Conservation (phyloP, 2,888 invertebrate species). For the Odiellus spinosus region DNA sequence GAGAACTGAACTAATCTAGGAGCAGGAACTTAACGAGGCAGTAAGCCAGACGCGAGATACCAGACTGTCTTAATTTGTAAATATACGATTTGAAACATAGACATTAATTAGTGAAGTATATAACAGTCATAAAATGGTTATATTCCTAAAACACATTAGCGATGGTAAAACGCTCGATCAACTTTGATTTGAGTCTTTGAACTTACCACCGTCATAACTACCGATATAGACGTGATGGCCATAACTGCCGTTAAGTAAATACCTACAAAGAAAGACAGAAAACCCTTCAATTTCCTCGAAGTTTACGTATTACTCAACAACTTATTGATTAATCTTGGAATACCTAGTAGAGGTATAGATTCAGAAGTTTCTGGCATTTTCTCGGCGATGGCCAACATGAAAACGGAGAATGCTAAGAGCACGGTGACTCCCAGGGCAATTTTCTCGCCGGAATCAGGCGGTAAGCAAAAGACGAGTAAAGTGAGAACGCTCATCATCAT, state of each 20-base stretch:
- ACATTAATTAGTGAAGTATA: no score
- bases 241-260: constrained; percentile 41
- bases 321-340: constrained; percentile 11
- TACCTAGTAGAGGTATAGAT: constrained; percentile 39
- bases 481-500: constrained; percentile 44
- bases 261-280: constrained; percentile 27
- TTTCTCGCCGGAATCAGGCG: constrained; percentile 39
- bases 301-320: background rate
- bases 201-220: constrained; percentile 38
- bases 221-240: constrained; percentile 41
- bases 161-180: no score
- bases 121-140: no score
- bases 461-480: constrained; percentile 37
- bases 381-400: constrained; percentile 41
- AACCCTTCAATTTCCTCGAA: constrained; percentile 5
- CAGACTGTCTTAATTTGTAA: no score
- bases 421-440: constrained; percentile 40
- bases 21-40: no score
- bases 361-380: constrained; percentile 42
- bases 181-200: no score
- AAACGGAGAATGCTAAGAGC: constrained; percentile 40
- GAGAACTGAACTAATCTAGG: no score
- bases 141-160: no score
- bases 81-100: no score
- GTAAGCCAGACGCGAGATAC: no score